Evolutionary conservation across 2,888 invertebrate species (phyloP).

Genomic region (Yponomeuta sedellus): DNA sequence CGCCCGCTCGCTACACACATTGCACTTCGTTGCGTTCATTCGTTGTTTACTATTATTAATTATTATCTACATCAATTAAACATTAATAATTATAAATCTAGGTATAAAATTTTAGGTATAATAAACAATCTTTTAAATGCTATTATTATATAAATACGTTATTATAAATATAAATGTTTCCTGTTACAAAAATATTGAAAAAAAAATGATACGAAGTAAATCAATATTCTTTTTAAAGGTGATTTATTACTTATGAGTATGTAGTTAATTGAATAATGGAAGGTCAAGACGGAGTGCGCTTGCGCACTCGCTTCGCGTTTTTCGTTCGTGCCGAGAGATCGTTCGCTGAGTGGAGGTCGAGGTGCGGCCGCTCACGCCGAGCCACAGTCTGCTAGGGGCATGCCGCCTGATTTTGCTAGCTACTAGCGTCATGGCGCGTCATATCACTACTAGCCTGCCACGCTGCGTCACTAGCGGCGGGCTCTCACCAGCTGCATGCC

Average conservation of each 20-base stretch:
- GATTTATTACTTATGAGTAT: conserved; percentile 75
- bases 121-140: conserved; percentile 78
- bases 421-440: conserved; percentile 1
- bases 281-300: conserved; percentile 64
- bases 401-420: conserved; percentile 19
- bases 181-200: conserved; percentile 77
- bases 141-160: conserved; percentile 78
- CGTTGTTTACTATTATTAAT: conserved; percentile 57
- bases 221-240: conserved; percentile 76
- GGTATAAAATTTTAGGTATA: conserved; percentile 77
- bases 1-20: conserved; percentile 50
- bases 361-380: conserved; percentile 28
- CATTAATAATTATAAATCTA: conserved; percentile 74
- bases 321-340: conserved; percentile 59
- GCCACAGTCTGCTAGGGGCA: conserved; percentile 19
- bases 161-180: conserved; percentile 75
- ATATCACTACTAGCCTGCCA: conserved; percentile 18
- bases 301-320: conserved; percentile 68
- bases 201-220: conserved; percentile 75
- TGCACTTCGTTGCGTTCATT: conserved; percentile 68
- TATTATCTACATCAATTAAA: conserved; percentile 75
- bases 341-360: conserved; percentile 55
- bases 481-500: conserved; percentile 17
- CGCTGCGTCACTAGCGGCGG: conserved; percentile 19
- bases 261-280: conserved; percentile 75